These are phyloP conservation scores for Dolomedes plantarius DNA, from an alignment of 2,888 invertebrate species.

Conservation along the genomic window DNA sequence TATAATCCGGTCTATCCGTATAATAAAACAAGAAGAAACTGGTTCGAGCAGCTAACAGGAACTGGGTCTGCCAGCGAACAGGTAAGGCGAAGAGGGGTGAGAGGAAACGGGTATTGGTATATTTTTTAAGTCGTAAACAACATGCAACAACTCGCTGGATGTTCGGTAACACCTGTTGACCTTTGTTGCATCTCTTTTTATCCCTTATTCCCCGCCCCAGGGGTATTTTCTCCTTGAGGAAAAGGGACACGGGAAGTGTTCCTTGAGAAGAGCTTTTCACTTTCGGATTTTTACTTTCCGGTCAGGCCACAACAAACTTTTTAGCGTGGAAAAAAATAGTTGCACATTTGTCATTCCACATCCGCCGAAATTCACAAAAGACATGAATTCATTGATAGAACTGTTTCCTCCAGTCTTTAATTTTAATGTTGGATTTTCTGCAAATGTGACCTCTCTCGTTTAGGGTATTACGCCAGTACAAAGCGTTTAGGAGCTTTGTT, in stretches of 20 bases:
- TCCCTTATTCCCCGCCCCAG: constrained; percentile 8
- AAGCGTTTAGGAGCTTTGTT: too few species aligned
- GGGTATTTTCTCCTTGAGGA: constrained; percentile 36
- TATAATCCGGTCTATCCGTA: too few species aligned
- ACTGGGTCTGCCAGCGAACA: too few species aligned
- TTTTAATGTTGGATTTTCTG: neutral
- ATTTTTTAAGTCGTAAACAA: constrained; percentile 67
- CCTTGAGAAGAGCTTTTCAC: constrained; percentile 46
- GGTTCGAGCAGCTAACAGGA: too few species aligned
- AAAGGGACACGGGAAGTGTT: constrained; percentile 62
- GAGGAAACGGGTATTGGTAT: constrained; percentile 26
- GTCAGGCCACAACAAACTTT: constrained; percentile 24
- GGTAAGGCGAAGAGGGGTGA: neutral
- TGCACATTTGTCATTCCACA: neutral
- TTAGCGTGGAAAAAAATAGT: neutral
- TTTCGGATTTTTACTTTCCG: constrained; percentile 66
- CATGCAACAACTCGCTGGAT: constrained; percentile 23
- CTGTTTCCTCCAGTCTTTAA: neutral
- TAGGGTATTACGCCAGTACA: too few species aligned
- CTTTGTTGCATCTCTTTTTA: constrained; percentile 58
- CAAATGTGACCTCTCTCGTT: neutral
- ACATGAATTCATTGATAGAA: neutral
- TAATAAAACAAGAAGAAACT: too few species aligned
- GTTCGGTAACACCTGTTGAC: constrained; percentile 65
- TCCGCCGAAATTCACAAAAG: neutral